These are phyloP conservation scores for Pelmatolapia mariae DNA, from an alignment of 2,113 vertebrate genomes.

Conservation along the genomic window DNA sequence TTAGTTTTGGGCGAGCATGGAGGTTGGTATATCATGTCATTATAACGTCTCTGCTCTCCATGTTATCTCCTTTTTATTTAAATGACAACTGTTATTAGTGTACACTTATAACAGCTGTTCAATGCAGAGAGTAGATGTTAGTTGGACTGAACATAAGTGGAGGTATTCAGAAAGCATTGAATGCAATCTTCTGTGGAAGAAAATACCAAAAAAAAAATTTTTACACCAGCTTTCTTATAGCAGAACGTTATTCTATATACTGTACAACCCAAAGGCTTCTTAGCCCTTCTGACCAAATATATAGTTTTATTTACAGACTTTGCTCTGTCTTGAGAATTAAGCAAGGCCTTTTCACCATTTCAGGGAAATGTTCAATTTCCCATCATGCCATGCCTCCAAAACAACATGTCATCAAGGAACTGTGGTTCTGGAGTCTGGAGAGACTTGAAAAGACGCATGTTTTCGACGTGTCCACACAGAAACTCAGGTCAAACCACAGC, in stretches of 20 bases:
- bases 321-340: not conserved
- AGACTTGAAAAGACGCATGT: constrained; percentile 23
- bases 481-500: constrained; percentile 51
- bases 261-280: not conserved
- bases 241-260: not conserved
- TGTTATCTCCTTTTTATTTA: not conserved
- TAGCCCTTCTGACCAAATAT: not conserved
- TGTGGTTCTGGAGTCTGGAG: constrained; percentile 49
- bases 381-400: constrained; percentile 9
- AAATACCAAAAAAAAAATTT: not conserved
- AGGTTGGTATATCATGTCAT: not conserved
- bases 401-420: constrained; percentile 46
- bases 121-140: not conserved
- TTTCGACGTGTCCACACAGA: constrained; percentile 34
- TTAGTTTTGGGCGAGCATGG: not conserved
- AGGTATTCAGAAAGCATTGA: not conserved
- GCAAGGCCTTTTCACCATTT: constrained; percentile 27
- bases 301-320: constrained; percentile 10
- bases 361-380: constrained; percentile 44
- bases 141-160: not conserved
- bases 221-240: not conserved
- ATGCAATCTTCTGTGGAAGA: not conserved
- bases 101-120: not conserved
- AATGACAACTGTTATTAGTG: not conserved
- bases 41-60: not conserved